Evolutionary conservation across 2,888 invertebrate genomes (phyloP).

Genomic region (Synergus laeviventris): DNA sequence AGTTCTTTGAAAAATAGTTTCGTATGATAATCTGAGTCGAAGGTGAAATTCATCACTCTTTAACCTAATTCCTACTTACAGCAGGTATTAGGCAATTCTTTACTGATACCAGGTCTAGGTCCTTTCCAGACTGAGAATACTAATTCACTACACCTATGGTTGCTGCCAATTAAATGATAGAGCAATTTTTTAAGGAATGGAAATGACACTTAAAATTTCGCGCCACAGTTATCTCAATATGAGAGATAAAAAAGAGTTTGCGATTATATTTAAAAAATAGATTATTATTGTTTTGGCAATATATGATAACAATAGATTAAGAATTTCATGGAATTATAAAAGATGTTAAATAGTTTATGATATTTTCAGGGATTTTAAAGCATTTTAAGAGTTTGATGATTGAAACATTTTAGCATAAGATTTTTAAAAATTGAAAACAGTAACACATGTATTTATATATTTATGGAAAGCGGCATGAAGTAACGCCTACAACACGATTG

Average conservation of each 20-base stretch:
- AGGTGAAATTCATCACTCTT: slow-evolving; percentile 55
- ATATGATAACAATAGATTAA: no score
- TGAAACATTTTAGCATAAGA: no score
- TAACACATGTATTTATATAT: not conserved
- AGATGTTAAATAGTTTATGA: no score
- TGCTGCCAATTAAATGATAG: not conserved
- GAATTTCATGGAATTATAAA: no score
- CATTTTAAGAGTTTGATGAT: no score
- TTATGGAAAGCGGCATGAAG: not conserved
- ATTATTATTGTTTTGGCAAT: no score
- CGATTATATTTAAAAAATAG: not conserved
- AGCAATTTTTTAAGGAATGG: not conserved
- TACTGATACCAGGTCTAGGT: slow-evolving; percentile 64
- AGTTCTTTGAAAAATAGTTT: not conserved
- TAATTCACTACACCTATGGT: slow-evolving; percentile 47
- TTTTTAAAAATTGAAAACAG: no score
- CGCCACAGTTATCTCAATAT: not conserved
- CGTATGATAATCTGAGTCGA: slow-evolving; percentile 31
- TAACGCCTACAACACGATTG: not conserved
- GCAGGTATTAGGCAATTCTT: slow-evolving; percentile 61
- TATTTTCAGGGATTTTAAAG: no score
- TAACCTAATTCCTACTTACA: slow-evolving; percentile 62
- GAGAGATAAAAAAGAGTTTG: not conserved
- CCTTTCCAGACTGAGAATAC: slow-evolving; percentile 58
- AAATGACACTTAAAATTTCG: not conserved